Conservation (phyloP, 1,140 invertebrate species). For the Musca vetustissima region DNA sequence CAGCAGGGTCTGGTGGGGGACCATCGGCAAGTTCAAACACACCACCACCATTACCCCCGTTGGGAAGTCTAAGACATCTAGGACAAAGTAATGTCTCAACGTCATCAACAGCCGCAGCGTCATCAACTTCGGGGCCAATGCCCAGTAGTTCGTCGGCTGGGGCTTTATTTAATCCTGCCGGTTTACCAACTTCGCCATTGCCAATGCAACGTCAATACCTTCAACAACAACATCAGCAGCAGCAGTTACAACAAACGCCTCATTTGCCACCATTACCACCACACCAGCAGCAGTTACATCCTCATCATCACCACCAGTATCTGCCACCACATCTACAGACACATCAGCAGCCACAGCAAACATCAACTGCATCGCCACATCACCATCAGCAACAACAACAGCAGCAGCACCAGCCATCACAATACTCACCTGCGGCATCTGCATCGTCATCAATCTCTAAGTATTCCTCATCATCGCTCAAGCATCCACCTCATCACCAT, state of each 20-base stretch:
- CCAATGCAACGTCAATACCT: conserved; percentile 46
- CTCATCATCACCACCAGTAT: conserved; percentile 27
- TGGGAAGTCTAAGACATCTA: conserved; percentile 15
- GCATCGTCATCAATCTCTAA: conserved; percentile 43
- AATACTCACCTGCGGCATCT: conserved; percentile 42
- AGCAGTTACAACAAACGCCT: conserved; percentile 16
- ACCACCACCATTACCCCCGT: conserved; percentile 25
- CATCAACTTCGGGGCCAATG: conserved; percentile 25
- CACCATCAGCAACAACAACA: conserved; percentile 32
- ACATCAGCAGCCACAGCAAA: conserved; percentile 51
- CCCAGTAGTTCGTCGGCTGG: conserved; percentile 52
- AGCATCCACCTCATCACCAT: conserved; percentile 35
- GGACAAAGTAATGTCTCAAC: conserved; percentile 13
- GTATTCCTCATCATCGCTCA: conserved; percentile 45
- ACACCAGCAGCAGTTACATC: conserved; percentile 27
- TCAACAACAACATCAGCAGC: conserved; percentile 22
- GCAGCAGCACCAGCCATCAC: conserved; percentile 29
- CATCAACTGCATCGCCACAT: conserved; percentile 57
- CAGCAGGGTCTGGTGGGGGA: conserved; percentile 20
- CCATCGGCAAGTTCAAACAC: conserved; percentile 20
- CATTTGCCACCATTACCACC: conserved; percentile 35
- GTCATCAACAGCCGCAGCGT: background rate
- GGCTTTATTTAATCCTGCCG: conserved; percentile 40
- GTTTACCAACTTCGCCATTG: conserved; percentile 54
- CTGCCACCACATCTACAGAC: conserved; percentile 27